Evolutionary conservation across 2,888 invertebrate genomes (phyloP).

Genomic region (Dasypolia templi): DNA sequence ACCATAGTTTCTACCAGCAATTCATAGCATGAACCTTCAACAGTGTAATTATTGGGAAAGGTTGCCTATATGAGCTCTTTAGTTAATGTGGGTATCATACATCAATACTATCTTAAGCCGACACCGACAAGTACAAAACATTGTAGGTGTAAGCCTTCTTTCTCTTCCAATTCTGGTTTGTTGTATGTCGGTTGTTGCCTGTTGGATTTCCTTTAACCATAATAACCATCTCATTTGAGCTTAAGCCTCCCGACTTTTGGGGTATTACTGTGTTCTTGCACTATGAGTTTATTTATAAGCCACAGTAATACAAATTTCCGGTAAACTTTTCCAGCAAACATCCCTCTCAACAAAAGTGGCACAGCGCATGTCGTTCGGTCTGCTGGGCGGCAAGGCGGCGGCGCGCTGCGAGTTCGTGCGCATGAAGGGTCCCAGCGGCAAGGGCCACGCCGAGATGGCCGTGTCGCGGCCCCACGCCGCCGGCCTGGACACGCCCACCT

Average conservation of each 20-base stretch:
- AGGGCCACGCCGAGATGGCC: slow-evolving; percentile 98
- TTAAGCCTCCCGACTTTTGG: not conserved
- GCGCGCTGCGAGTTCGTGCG: slow-evolving; percentile 99
- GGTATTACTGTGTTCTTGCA: not conserved
- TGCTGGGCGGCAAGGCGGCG: slow-evolving; percentile 94
- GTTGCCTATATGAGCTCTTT: not conserved
- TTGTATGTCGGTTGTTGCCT: not conserved
- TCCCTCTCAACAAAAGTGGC: slow-evolving; percentile 98
- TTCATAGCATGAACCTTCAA: not conserved
- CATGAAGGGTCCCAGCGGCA: slow-evolving; percentile 99
- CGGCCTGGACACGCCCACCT: slow-evolving; percentile 98
- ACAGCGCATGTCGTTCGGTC: slow-evolving; percentile 98
- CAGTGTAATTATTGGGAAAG: not conserved
- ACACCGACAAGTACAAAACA: too few relatives aligned
- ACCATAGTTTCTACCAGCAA: not conserved
- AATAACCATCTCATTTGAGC: too few relatives aligned
- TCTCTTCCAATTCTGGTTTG: not conserved
- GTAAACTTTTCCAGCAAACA: slow-evolving; percentile 92
- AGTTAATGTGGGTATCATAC: not conserved
- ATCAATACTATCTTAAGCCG: too few relatives aligned
- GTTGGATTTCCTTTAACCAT: not conserved
- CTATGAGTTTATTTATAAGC: not conserved
- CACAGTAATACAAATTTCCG: not conserved
- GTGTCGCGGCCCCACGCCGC: slow-evolving; percentile 97
- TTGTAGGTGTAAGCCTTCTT: not conserved